Evolutionary conservation across 1,140 invertebrate genomes (phyloP), one percentile per base, ranked within the genome.

Genomic region (Pteromalus puparum): DNA sequence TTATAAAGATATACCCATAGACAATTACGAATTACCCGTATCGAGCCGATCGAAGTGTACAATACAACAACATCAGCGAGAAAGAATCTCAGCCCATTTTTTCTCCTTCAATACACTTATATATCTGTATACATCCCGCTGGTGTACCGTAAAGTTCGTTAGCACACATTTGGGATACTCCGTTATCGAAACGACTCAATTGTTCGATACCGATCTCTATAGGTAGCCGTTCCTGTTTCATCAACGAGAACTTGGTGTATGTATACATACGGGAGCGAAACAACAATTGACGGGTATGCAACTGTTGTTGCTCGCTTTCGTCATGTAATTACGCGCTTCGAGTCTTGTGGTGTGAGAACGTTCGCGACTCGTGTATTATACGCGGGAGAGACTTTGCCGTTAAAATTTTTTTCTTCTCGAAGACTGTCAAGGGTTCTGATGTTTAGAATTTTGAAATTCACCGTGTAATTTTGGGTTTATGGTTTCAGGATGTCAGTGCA

Each of bases 131-230:
- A 53, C 13, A 53, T 21, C 48, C 53, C 21, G 18, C 15, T 21
- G 21, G 3, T 61, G 53, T 61, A 61, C 53, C 21, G 53, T n/a
- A 61, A 61, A 61, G 53, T 61, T 61, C 53, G 53, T 61, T 61
- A 61, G 53, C 53, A 21, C 53, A n/a, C 26, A 30, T 70, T 28
- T 30, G 68, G 68, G 24, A 30, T 70, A 70, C 28, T 38, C 72
- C 72, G 72, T 74, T 74, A 74, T 30, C 34, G 21, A 74, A 74
- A 74, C 30, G 18, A 74, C 72, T 74, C 34, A 38, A 74, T 74
- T 74, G 34, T 42, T 74, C 72, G 72, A 70, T 70, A 9, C 26
- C 0, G 68, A 70, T 70, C 68, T 70, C 24, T 3, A 1, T 5
- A 15, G 10, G 26, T n/a, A 70, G 67, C 53, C 34, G 34, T 42